A percentile compares a stretch with the other conserved stretches of the same genome.
Conservation (phyloP, 2,113 vertebrate genomes). For the Benitochromis conjunctus region DNA sequence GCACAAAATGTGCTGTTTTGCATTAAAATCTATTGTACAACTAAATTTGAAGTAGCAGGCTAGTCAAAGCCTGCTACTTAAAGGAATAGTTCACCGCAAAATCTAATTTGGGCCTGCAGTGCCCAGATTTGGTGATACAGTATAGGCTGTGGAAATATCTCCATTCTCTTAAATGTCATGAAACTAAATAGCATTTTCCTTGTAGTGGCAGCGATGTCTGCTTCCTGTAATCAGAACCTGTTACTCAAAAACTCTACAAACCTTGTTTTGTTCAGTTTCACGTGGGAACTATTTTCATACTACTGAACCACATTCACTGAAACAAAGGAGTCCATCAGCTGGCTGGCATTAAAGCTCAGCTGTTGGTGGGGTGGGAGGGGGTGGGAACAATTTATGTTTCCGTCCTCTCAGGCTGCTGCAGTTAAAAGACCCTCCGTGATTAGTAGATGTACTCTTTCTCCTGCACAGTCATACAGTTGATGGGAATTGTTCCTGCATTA, state of each 20-base stretch:
- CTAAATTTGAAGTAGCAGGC: not conserved
- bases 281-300: not conserved
- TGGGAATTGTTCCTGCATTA: not conserved
- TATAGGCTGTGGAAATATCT: not conserved
- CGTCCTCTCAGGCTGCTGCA: not conserved
- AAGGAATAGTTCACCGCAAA: not conserved
- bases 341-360: not conserved
- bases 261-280: not conserved
- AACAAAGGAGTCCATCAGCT: not conserved
- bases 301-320: not conserved
- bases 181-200: not conserved
- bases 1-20: not conserved
- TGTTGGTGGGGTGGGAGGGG: not conserved
- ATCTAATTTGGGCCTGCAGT: not conserved
- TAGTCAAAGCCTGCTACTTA: not conserved
- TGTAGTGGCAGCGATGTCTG: not conserved
- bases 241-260: not conserved
- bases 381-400: not conserved
- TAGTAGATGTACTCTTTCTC: not conserved
- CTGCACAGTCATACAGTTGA: not conserved
- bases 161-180: not conserved
- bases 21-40: not conserved
- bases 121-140: not conserved
- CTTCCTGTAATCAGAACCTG: not conserved
- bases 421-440: not conserved